Evolutionary conservation across 2,797 vertebrate genomes (phyloP).

Genomic region (Danio kyathit): DNA sequence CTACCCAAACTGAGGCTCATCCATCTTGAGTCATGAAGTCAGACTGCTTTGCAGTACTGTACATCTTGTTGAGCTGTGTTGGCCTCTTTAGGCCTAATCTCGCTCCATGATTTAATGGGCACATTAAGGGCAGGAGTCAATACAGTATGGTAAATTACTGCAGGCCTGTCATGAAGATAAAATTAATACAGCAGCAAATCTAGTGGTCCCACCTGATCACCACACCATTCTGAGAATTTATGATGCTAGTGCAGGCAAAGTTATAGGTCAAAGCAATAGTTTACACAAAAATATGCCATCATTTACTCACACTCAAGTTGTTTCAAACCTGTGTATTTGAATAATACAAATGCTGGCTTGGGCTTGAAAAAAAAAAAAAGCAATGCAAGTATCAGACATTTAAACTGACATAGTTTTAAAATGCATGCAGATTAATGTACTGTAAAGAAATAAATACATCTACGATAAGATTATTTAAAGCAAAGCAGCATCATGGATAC

Average conservation of each 20-base stretch:
- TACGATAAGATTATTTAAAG: too few relatives aligned
- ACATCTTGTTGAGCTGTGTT: conserved; percentile 64
- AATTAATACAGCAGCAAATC: conserved; percentile 59
- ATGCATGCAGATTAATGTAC: too few relatives aligned
- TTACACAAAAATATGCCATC: neutral
- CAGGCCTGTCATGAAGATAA: conserved; percentile 60
- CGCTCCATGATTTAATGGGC: conserved; percentile 73
- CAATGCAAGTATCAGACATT: too few relatives aligned
- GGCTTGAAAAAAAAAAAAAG: too few relatives aligned
- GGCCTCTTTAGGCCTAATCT: conserved; percentile 71
- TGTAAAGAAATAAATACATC: too few relatives aligned
- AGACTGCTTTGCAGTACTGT: conserved; percentile 69
- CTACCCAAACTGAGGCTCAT: conserved; percentile 71
- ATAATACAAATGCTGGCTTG: too few relatives aligned
- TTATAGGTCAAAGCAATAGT: conserved; percentile 11
- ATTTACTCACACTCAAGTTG: neutral
- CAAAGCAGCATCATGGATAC: too few relatives aligned
- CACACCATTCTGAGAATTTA: conserved; percentile 47
- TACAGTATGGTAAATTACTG: conserved; percentile 66
- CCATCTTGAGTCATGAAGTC: conserved; percentile 75
- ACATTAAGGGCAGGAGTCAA: conserved; percentile 69
- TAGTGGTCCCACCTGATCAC: conserved; percentile 52
- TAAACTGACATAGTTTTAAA: too few relatives aligned
- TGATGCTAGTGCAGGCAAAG: conserved; percentile 15
- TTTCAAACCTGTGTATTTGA: conserved; percentile 1